Conservation (phyloP, 53 echinoderm and acorn worm genomes). For the Stichopus horrens region DNA sequence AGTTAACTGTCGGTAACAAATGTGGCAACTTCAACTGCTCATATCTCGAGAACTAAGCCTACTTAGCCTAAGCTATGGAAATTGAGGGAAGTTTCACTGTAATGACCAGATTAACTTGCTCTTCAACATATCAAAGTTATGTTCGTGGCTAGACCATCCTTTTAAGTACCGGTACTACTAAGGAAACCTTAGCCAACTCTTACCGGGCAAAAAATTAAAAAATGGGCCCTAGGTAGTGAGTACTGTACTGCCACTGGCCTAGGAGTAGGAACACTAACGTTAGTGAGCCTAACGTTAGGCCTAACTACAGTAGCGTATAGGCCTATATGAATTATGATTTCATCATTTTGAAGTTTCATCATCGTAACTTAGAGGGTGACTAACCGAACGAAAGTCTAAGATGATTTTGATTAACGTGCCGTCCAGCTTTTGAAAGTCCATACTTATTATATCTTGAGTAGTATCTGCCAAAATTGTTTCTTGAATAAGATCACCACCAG, state of each 20-base stretch:
- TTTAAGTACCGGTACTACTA: no score
- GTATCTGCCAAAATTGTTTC: constrained; percentile 78
- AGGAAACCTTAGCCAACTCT: no score
- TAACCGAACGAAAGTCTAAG: constrained; percentile 78
- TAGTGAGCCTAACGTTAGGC: not conserved
- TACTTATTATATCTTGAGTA: constrained; percentile 65
- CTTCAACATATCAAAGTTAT: no score
- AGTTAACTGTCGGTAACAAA: no score
- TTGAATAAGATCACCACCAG: constrained; percentile 95
- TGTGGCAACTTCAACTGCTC: no score
- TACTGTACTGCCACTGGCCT: not conserved
- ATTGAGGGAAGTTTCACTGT: no score
- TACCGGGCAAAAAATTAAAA: no score
- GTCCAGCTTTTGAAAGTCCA: constrained; percentile 92
- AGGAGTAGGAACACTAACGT: not conserved
- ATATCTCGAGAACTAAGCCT: no score
- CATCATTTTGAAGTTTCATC: not conserved
- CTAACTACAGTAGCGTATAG: not conserved
- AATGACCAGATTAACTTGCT: no score
- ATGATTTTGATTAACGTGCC: constrained; percentile 87
- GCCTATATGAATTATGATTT: not conserved
- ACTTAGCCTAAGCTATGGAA: no score
- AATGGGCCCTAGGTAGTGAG: not conserved
- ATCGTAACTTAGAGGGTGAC: not conserved
- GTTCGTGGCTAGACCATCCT: no score